Base-by-base conservation (phyloP, 2,888 invertebrate genomes). In the Malachius bipustulatus region DNA sequence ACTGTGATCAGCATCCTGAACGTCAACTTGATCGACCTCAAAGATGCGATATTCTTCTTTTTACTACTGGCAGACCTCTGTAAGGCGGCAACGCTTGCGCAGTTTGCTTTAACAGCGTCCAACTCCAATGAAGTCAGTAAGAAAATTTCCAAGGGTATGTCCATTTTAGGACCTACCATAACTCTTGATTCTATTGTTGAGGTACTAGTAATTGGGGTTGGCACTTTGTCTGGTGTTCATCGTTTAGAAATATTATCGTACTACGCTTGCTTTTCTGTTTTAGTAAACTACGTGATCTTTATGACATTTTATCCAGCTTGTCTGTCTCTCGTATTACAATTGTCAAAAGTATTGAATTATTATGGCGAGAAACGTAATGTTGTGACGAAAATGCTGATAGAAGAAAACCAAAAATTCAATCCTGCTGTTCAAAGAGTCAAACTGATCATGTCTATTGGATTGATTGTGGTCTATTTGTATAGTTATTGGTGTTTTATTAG, bases 271-370 rank as follows among this genome's bases (percentile, higher is more conserved):
- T 69, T 93, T 47, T 89, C 91, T 3, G 80, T 90, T 27, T 63
- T 91, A 32, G 89, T 91, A 4, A 91, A 93, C 62, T 93, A 91
- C 58, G 63, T 90, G 32, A 88, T 91, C 13, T 90, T 94, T 51
- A 87, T 93, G 71, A 89, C 90, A 1, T 89, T 94, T 56, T 93
- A 90, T 60, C 93, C 93, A 1, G 88, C 93, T 4, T 90, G 88
- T 51, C 67, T 94, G 27, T 85, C 90, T 2, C 67, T 94, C 11
- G 82, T 91, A 34, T 71, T 91, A 11, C 91, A 94, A 70, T 73
- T 80, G 56, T 52, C 53, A 1, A 47, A 49, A 41, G 41, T 53
- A 29, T 48, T 51, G 4, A 52, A 54, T 43, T 47, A 47, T 32
- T 53, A 53, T 40, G 51, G 51, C 11, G 51, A 56, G 38, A 51